Evolutionary conservation across 1,140 invertebrate species (phyloP).

Genomic region (Bombus pascuorum): DNA sequence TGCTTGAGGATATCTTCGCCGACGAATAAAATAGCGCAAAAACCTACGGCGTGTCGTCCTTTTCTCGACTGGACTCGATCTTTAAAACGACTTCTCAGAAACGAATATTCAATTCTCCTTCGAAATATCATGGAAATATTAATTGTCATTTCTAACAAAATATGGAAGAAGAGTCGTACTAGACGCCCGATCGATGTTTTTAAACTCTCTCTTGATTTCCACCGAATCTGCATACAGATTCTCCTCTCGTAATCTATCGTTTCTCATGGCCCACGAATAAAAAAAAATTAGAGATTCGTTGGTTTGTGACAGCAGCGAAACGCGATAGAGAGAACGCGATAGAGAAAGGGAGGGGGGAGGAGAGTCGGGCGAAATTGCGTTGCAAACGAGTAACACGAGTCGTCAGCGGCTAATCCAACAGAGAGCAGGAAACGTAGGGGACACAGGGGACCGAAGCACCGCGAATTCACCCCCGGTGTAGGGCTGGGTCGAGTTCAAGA

Average conservation of each 20-base stretch:
- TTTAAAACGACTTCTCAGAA: too few species aligned
- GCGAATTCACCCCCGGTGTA: constrained; percentile 23
- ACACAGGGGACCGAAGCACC: constrained; percentile 16
- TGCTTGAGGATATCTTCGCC: constrained; percentile 7
- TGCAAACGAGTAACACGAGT: constrained; percentile 75
- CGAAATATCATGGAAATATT: not conserved
- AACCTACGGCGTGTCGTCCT: constrained; percentile 18
- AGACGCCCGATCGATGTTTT: not conserved
- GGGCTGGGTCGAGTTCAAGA: constrained; percentile 64
- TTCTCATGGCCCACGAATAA: not conserved
- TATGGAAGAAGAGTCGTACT: too few species aligned
- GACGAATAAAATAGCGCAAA: constrained; percentile 51
- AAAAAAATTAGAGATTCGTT: constrained; percentile 30
- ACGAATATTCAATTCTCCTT: too few species aligned
- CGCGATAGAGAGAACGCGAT: not conserved
- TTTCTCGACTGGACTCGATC: not conserved
- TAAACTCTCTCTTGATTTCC: not conserved
- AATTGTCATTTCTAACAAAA: not conserved
- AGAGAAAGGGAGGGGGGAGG: not conserved
- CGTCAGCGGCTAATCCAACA: constrained; percentile 77
- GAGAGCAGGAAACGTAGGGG: constrained; percentile 51
- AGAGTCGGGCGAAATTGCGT: constrained; percentile 70
- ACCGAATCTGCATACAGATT: not conserved
- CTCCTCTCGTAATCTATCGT: not conserved
- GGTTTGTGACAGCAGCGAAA: constrained; percentile 19